Percentiles rank a stretch among this genome's conserved stretches.
Evolutionary conservation across 2,797 vertebrate species (phyloP).

Genomic region (Taenioides sp.): DNA sequence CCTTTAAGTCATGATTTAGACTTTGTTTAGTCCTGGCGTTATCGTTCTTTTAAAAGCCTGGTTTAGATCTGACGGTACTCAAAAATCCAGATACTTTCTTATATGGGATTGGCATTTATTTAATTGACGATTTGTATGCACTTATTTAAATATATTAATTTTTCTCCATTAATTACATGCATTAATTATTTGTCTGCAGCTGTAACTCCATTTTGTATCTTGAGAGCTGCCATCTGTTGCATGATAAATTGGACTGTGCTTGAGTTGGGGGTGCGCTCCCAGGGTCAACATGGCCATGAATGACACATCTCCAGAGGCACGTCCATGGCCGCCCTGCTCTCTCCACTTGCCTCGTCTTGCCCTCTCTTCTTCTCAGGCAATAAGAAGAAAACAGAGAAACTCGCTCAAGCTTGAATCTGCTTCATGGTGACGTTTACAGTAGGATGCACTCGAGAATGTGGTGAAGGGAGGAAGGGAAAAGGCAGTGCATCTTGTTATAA

Average conservation of each 20-base stretch:
- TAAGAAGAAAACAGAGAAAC: conserved; percentile 30
- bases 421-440: conserved; percentile 61
- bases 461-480: conserved; percentile 33
- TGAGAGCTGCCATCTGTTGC: not conserved
- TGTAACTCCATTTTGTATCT: not conserved
- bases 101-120: not conserved
- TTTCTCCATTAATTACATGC: not conserved
- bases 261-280: conserved; percentile 35
- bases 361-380: conserved; percentile 46
- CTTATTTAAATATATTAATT: not conserved
- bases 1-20: not conserved
- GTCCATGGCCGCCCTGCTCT: conserved; percentile 42
- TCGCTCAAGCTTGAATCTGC: conserved; percentile 37
- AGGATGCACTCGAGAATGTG: conserved; percentile 38
- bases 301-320: conserved; percentile 63
- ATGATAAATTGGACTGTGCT: not conserved
- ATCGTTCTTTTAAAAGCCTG: not conserved
- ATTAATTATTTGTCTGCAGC: not conserved
- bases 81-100: no score
- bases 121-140: not conserved
- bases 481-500: conserved; percentile 41
- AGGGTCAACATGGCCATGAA: conserved; percentile 44
- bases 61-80: not conserved
- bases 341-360: conserved; percentile 52
- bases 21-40: not conserved